Percentiles rank a stretch among this genome's conserved stretches.
Evolutionary conservation across 2,113 vertebrate genomes (phyloP).

Genomic region (Pseudopipra pipra): DNA sequence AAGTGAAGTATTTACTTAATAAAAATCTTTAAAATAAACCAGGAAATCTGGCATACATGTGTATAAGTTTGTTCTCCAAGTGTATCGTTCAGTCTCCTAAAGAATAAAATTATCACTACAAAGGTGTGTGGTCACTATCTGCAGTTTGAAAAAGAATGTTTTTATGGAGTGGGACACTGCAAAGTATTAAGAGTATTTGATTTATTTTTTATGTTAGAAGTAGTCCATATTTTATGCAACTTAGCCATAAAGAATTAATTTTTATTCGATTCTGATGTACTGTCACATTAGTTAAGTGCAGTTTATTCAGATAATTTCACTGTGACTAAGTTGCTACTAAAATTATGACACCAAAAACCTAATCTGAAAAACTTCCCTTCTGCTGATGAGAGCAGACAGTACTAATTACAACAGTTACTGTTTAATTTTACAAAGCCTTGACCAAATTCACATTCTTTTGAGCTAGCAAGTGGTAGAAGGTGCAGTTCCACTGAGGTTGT

Average conservation of each 20-base stretch:
- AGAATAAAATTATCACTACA: neutral
- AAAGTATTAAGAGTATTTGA: neutral
- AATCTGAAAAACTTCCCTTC: neutral
- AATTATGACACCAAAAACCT: neutral
- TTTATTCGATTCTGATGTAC: neutral
- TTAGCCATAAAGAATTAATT: neutral
- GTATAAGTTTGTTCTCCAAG: neutral
- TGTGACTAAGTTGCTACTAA: neutral
- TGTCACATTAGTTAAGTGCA: neutral
- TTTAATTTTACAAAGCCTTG: neutral
- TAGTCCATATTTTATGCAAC: neutral
- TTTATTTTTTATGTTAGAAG: neutral
- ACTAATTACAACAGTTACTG: neutral
- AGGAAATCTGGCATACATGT: neutral
- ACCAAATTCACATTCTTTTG: neutral
- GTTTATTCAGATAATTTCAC: neutral
- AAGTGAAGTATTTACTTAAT: neutral
- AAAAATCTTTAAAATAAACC: neutral
- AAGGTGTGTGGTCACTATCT: neutral
- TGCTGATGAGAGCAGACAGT: neutral
- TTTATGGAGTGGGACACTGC: neutral
- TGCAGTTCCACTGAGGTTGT: neutral
- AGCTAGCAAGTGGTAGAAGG: neutral
- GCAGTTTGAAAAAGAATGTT: neutral
- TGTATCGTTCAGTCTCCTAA: neutral